Base-by-base conservation (phyloP, 1,140 invertebrate species). In the Drosophila pandora region DNA sequence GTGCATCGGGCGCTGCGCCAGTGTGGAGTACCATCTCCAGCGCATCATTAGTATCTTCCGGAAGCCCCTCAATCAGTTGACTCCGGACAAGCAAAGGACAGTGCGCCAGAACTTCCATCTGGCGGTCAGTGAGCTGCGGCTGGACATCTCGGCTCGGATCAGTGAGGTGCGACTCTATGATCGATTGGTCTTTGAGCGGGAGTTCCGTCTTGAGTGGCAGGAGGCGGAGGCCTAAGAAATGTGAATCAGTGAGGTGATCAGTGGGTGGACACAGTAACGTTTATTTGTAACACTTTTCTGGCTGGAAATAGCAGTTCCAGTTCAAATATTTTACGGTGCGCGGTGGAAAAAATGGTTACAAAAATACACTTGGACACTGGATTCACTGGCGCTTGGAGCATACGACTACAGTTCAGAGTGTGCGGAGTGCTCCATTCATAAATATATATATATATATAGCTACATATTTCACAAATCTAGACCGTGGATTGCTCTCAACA, bases 101-200 rank as follows among this genome's bases (percentile, higher is more conserved):
- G 79, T 85, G 45, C 83, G 85, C 21, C 90, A 91, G 61, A 91
- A 91, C 37, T 91, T 91, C 34, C 90, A 91, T 52, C 59, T 91
- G 52, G 90, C 90, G 4, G 75, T 91, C 1, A 88, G 79, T 25
- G 90, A 91, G n/a, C 62, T 91, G 23, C 82, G 90, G 3, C 64
- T 91, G 48, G 90, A 91, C 76, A 91, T 91, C 23, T 91, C 90
- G 61, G 90, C 90, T 3, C 59, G 90, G 23, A 90, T 91, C 2
- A 88, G 82, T 49, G 85, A 90, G 49, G 80, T 91, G 55, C 74
- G 83, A 2, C 77, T 91, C 0, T 91, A 91, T 41, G 90, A 91
- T 60, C 76, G 90, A 3, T 28, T 84, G 63, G 77, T 91, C 9
- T 91, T 91, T 9, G 90, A 91, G 62, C 79, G 83, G 0, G 90